Conservation (phyloP, 1,140 invertebrate species). For the Artemia franciscana region DNA sequence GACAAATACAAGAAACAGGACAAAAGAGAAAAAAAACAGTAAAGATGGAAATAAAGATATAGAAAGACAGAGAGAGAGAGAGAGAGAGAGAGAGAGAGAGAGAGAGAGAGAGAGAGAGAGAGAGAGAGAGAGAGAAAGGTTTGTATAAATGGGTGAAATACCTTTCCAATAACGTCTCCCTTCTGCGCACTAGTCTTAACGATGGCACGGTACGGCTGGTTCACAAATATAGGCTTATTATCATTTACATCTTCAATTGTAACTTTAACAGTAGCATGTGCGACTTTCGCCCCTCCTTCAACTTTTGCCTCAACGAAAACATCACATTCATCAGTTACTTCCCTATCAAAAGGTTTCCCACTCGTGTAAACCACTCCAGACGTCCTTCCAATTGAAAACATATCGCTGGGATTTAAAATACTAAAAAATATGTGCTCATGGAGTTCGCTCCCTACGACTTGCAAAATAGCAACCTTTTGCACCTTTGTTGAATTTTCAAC, state of each 20-base stretch:
- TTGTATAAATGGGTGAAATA: no score
- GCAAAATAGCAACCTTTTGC: slow-evolving; percentile 51
- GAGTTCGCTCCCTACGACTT: slow-evolving; percentile 55
- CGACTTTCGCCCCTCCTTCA: slow-evolving; percentile 26
- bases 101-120: no score
- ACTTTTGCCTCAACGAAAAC: slow-evolving; percentile 56
- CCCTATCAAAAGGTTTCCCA: slow-evolving; percentile 58
- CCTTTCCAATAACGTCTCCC: slow-evolving; percentile 53
- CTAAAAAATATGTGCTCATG: slow-evolving; percentile 69
- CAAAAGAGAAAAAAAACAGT: no score
- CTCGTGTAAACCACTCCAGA: slow-evolving; percentile 67
- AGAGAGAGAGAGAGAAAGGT: no score
- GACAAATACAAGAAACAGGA: no score
- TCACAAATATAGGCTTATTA: slow-evolving; percentile 52
- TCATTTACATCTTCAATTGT: slow-evolving; percentile 66
- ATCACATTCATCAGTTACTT: slow-evolving; percentile 49
- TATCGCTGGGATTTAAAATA: slow-evolving; percentile 65
- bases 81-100: no score
- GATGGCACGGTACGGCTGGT: slow-evolving; percentile 65
- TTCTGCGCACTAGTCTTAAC: slow-evolving; percentile 55
- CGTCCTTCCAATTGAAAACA: slow-evolving; percentile 72
- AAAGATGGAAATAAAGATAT: no score
- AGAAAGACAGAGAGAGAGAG: no score
- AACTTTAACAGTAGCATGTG: slow-evolving; percentile 57
- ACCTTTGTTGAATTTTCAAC: slow-evolving; percentile 59